phyloP scores from a whole-genome alignment of 2,888 invertebrate species.

The Elmis aenea region DNA sequence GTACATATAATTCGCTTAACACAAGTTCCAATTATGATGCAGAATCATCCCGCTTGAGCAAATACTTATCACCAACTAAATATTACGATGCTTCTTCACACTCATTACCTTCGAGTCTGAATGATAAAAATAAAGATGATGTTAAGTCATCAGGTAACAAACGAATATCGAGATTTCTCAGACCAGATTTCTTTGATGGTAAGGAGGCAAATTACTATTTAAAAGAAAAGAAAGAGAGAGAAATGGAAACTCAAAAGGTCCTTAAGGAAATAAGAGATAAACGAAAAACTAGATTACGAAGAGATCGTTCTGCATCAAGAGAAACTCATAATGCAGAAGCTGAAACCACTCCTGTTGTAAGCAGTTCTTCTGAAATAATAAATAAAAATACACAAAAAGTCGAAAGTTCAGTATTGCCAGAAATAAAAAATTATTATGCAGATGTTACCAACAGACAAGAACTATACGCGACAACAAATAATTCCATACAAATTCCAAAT shows the following conservation, averaged over 20 bases:
- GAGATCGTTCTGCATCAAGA: conserved; percentile 36
- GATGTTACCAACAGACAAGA: too few relatives aligned
- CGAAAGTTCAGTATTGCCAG: conserved; percentile 14
- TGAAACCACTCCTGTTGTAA: conserved; percentile 4
- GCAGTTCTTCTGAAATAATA: conserved; percentile 7
- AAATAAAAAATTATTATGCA: too few relatives aligned
- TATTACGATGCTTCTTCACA: conserved; percentile 16
- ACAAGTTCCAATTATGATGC: conserved; percentile 1
- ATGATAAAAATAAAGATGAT: conserved; percentile 37
- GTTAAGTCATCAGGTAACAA: conserved; percentile 39
- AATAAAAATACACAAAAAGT: conserved; percentile 14
- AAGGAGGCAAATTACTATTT: conserved; percentile 62
- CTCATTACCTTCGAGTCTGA: conserved; percentile 25
- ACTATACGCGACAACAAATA: conserved; percentile 8
- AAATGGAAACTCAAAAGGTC: conserved; percentile 64
- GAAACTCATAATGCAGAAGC: conserved; percentile 22
- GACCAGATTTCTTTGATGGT: conserved; percentile 73
- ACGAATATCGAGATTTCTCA: conserved; percentile 67
- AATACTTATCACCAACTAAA: conserved; percentile 11
- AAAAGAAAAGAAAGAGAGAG: conserved; percentile 59
- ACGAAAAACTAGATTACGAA: conserved; percentile 37
- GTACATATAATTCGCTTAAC: too few relatives aligned
- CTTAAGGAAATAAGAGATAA: conserved; percentile 64
- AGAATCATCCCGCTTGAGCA: conserved; percentile 10
- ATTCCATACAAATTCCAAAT: too few relatives aligned